Evolutionary conservation across 1,140 invertebrate genomes (phyloP).

Genomic region (Drosophila melanica): DNA sequence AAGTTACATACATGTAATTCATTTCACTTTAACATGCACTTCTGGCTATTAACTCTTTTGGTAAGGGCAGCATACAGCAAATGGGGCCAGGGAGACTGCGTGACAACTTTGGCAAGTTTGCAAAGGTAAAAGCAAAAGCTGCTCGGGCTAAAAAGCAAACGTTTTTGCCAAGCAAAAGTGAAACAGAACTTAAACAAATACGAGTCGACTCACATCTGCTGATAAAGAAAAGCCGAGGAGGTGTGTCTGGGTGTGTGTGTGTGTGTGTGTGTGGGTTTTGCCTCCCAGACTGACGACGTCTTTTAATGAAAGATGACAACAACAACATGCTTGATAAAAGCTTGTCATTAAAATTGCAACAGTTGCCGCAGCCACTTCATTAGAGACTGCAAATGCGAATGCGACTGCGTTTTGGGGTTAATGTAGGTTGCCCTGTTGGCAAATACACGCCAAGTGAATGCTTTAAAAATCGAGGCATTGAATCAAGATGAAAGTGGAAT

Average conservation of each 20-base stretch:
- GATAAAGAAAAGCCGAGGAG: conserved; percentile 66
- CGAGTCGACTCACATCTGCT: conserved; percentile 72
- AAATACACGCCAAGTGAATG: conserved; percentile 58
- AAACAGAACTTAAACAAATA: conserved; percentile 78
- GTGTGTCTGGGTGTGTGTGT: conserved; percentile 8
- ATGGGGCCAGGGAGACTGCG: conserved; percentile 59
- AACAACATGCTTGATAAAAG: conserved; percentile 74
- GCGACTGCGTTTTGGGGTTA: conserved; percentile 41
- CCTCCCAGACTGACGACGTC: conserved; percentile 26
- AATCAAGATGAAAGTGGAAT: conserved; percentile 78
- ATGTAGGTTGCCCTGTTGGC: conserved; percentile 72
- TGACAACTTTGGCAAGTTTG: conserved; percentile 31
- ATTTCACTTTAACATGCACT: conserved; percentile 31
- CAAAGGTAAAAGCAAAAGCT: conserved; percentile 45
- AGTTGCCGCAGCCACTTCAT: conserved; percentile 55
- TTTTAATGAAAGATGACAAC: conserved; percentile 78
- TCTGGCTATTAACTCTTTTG: conserved; percentile 15
- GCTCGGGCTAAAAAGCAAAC: conserved; percentile 57
- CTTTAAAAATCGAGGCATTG: conserved; percentile 58
- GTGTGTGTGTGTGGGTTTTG: conserved; percentile 12
- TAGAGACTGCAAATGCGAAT: conserved; percentile 37
- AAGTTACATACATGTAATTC: background rate
- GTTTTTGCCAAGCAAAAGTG: conserved; percentile 74
- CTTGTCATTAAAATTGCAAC: conserved; percentile 79
- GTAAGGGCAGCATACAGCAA: conserved; percentile 44